These are phyloP conservation scores for Clamator glandarius DNA, from an alignment of 2,797 vertebrate species.

Conservation along the genomic window DNA sequence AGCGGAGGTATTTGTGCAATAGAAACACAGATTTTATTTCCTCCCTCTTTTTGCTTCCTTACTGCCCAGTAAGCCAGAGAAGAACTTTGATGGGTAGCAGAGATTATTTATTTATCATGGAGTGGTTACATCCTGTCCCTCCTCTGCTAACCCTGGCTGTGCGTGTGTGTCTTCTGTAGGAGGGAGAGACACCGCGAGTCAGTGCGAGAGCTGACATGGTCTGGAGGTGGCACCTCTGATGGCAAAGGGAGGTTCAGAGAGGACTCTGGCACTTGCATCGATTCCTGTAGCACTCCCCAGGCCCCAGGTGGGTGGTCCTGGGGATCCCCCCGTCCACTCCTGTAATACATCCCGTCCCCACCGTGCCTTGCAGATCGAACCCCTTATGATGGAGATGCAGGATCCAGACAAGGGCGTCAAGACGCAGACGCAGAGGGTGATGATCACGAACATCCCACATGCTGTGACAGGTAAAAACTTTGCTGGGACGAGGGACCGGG, in stretches of 20 bases:
- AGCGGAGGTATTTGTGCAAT: neutral
- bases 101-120: neutral
- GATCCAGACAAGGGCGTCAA: conserved; percentile 87
- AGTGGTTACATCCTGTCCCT: neutral
- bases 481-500: accelerated
- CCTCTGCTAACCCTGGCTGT: neutral
- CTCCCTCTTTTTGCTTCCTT: neutral
- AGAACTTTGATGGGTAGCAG: neutral
- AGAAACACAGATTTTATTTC: neutral
- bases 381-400: conserved; percentile 94
- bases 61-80: neutral
- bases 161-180: neutral
- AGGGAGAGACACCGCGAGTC: neutral
- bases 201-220: neutral
- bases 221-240: neutral
- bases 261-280: neutral
- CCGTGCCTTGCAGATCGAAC: conserved; percentile 84
- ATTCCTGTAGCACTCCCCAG: neutral
- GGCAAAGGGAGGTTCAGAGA: neutral
- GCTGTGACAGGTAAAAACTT: conserved; percentile 86
- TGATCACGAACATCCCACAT: conserved; percentile 89
- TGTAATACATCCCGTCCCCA: accelerated
- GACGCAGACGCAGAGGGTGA: conserved; percentile 88
- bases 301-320: too few species aligned
- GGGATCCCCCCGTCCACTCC: neutral